Percentiles rank a stretch among this genome's conserved stretches.
Conservation (phyloP, 1,140 invertebrate species). For the Tigriopus japonicus region DNA sequence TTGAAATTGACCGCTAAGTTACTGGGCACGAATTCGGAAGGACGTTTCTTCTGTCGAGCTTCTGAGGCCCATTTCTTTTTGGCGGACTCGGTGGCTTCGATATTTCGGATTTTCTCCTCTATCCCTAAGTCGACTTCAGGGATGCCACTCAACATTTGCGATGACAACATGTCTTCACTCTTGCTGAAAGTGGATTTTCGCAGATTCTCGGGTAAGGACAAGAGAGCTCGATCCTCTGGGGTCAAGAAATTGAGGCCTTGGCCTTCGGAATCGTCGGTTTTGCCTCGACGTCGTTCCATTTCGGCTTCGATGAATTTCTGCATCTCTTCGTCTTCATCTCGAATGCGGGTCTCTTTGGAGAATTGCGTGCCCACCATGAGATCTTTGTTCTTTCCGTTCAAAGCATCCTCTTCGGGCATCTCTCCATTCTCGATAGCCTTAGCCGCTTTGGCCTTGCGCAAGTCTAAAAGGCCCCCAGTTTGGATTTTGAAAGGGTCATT, state of each 20-base stretch:
- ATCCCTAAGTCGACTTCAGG: constrained; percentile 99
- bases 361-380: constrained; percentile 80
- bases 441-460: constrained; percentile 47
- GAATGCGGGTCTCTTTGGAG: constrained; percentile 89
- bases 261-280: constrained; percentile 26
- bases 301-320: constrained; percentile 90
- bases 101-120: constrained; percentile 93
- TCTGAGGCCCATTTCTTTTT: constrained; percentile 64
- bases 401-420: constrained; percentile 28
- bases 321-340: constrained; percentile 98
- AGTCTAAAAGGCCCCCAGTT: constrained; percentile 61
- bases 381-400: constrained; percentile 56
- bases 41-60: constrained; percentile 72
- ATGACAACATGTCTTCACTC: constrained; percentile 96
- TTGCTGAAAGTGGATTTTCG: constrained; percentile 52
- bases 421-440: constrained; percentile 36
- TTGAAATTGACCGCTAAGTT: constrained; percentile 97
- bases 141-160: constrained; percentile 98
- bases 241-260: constrained; percentile 41
- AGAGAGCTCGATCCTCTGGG: constrained; percentile 62
- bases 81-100: constrained; percentile 92
- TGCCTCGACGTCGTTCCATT: constrained; percentile 62
- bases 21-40: constrained; percentile 86
- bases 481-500: constrained; percentile 44
- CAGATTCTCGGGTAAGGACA: constrained; percentile 9